These are phyloP conservation scores for Peromyscus eremicus DNA, from an alignment of 2,797 vertebrate species.

Conservation along the genomic window DNA sequence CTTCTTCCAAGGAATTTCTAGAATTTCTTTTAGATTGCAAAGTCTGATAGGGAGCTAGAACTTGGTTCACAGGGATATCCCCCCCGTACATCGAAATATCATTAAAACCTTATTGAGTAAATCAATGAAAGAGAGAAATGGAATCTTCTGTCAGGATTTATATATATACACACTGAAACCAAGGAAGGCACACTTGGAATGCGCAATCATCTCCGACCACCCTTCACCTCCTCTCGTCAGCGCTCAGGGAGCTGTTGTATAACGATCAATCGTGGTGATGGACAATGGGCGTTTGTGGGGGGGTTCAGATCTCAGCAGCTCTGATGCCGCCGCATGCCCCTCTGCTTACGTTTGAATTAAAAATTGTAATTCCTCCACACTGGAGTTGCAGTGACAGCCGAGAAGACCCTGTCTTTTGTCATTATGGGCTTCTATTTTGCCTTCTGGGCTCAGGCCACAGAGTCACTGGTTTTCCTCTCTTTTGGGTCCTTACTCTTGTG, in stretches of 20 bases:
- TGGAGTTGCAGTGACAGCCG: not conserved
- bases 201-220: not conserved
- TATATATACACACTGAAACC: not conserved
- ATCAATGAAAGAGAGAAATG: constrained; percentile 44
- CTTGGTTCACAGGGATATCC: not conserved
- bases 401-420: not conserved
- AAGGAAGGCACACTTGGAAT: not conserved
- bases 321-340: not conserved
- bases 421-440: not conserved
- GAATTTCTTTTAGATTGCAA: not conserved
- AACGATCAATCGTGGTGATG: not conserved
- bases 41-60: not conserved
- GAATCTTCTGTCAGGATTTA: not conserved
- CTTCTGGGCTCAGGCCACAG: not conserved
- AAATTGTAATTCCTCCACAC: constrained; percentile 25
- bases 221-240: not conserved
- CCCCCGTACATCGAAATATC: not conserved
- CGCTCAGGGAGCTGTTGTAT: not conserved
- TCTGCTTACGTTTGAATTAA: constrained; percentile 71
- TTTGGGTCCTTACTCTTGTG: not conserved
- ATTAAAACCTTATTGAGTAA: constrained; percentile 26
- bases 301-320: not conserved
- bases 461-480: not conserved
- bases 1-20: not conserved
- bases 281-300: not conserved